These are phyloP conservation scores for Hydrotaea diabolus DNA, from an alignment of 2,888 invertebrate genomes.

Conservation along the genomic window DNA sequence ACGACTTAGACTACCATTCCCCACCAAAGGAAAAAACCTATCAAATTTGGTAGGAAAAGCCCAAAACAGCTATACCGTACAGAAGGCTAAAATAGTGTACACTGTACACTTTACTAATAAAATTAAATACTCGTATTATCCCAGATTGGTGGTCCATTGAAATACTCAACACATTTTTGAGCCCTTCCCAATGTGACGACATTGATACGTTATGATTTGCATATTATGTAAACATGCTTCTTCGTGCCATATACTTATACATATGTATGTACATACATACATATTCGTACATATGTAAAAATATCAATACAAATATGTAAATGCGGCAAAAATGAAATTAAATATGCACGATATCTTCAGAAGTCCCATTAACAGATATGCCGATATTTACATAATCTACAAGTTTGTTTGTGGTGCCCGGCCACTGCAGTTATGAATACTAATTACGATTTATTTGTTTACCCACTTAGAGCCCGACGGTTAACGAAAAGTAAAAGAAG, in stretches of 20 bases:
- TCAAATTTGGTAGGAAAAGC: too few species aligned
- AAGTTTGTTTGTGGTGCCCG: constrained; percentile 18
- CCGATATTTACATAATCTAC: constrained; percentile 37
- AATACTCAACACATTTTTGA: too few species aligned
- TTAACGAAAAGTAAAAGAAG: constrained; percentile 3
- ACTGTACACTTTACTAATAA: too few species aligned
- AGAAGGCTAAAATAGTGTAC: too few species aligned
- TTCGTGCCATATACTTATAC: not conserved
- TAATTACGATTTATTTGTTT: constrained; percentile 57
- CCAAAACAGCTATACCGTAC: too few species aligned
- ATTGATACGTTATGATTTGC: too few species aligned
- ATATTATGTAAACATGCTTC: too few species aligned
- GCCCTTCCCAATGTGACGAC: too few species aligned
- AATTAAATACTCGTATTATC: too few species aligned
- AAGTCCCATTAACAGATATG: constrained; percentile 27
- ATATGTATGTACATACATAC: not conserved
- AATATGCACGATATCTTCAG: constrained; percentile 4
- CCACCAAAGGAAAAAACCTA: too few species aligned
- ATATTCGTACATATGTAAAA: not conserved
- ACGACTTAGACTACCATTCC: too few species aligned
- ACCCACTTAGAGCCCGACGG: constrained; percentile 46
- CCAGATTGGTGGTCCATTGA: too few species aligned
- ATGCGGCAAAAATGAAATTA: not conserved
- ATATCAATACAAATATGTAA: not conserved
- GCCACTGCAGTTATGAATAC: constrained; percentile 59